Base-by-base conservation (phyloP, 1,140 invertebrate genomes). In the Asbolus verrucosus region DNA sequence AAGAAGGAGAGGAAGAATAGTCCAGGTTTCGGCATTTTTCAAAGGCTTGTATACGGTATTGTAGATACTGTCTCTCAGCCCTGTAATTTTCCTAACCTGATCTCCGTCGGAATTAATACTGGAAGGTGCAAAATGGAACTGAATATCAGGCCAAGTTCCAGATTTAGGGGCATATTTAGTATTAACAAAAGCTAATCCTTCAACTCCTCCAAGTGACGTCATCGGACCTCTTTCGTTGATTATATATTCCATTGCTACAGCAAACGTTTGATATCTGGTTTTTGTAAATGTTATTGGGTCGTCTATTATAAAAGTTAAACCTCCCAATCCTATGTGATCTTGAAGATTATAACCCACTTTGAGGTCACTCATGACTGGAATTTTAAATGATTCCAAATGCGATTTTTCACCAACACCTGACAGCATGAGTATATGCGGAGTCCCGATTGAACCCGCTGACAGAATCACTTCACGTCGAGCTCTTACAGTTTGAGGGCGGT, bases 341-440 rank as follows among this genome's bases (percentile, higher is more conserved):
- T 95, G 93, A 15, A 95, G 83, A 76, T 95, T 94, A 71, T 93
- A 86, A 8, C 93, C 93, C 0, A 94, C 92, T 77, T 90, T 89
- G 0, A 94, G 78, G 77, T 95, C 87, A 0, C 88, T 87, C 1
- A 94, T 70, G 0, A 93, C 85, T 0, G 90, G 90, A 66, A 95
- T 94, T 1, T 87, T 88, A 36, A 93, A 86, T 61, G 91, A 87
- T 65, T 87, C 76, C 0, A 98, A 82, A 75, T 97, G 92, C 38
- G 93, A 88, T 0, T 82, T 84, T 0, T 94, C 94, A 0, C 95
- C 95, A 14, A 96, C 86, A 0, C 95, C 95, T 13, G 93, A 95
- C 0, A 96, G 76, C 93, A 97, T 93, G 9, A 97, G 84, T n/a
- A 97, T 73, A 67, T 95, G 92, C 0, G 94, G 93, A 1, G 90